Base-by-base conservation (phyloP, 2,113 vertebrate genomes). In the Corythoichthys intestinalis region DNA sequence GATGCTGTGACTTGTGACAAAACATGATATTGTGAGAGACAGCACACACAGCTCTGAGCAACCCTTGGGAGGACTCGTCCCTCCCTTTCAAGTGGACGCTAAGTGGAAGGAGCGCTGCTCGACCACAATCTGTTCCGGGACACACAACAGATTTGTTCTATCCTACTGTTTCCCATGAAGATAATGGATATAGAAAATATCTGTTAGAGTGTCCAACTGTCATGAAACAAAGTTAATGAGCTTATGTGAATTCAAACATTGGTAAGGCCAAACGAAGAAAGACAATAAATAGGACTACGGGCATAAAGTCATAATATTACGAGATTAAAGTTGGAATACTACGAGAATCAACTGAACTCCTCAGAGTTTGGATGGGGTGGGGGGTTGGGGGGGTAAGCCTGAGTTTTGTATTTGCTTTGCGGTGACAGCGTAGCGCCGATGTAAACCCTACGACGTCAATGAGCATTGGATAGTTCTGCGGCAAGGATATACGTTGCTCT, bases 21-120 rank as follows among this genome's bases (percentile, higher is more conserved):
- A 80, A 28, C 67, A 64, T 82, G 79, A 89, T 84, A 82, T 85
- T 85, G 69, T 79, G 74, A 71, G 88, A 87, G 78, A 82, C 76
- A 88, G 79, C 73, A 66, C 72, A 67, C 67, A 38, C 2, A 73
- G 81, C 81, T 74, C 49, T 14, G 73, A 81, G 81, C 58, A 0
- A 11, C 71, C 83, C 83, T 72, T 0, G 44, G 77, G 83, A 76
- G 80, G 35, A 69, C 61, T 76, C 73, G 69, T 75, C 74, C 73
- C 75, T 73, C 65, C 69, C 73, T 67, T 70, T 83, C 83, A 78
- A 38, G 68, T 54, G 67, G 76, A 77, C 69, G 20, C 10, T 70
- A 48, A 67, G 69, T 72, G 59, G 59, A 62, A 63, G 34, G 35
- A 58, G 34, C 34, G 56, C 5, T 4, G 35, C 34, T 58, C 34